A percentile compares a stretch with the other conserved stretches of the same genome.
Conservation (phyloP, 2,888 invertebrate genomes). For the Rhabditoides inermis region DNA sequence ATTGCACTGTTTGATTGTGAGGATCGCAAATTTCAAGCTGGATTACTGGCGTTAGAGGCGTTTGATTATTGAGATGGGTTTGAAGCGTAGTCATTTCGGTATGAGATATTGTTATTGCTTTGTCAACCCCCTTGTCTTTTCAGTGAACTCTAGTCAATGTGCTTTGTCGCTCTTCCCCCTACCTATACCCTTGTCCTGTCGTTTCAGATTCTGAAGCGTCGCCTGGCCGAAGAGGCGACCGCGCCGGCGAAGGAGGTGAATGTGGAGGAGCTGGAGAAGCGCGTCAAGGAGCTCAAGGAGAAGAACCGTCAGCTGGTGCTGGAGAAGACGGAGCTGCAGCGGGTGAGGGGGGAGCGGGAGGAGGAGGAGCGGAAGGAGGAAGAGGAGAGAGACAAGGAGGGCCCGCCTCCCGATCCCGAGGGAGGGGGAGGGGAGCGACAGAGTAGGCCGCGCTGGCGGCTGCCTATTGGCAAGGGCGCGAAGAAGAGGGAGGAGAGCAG, state of each 20-base stretch:
- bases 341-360: too few species aligned
- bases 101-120: too few species aligned
- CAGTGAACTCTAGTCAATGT: too few species aligned
- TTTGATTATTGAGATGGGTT: too few species aligned
- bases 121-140: too few species aligned
- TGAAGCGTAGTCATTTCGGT: too few species aligned
- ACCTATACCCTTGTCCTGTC: too few species aligned
- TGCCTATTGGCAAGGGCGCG: background rate
- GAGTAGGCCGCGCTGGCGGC: conserved; percentile 3
- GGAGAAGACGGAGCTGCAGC: conserved; percentile 54
- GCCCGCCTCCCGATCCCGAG: background rate
- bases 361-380: background rate
- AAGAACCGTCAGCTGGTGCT: conserved; percentile 44
- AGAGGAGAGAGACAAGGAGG: background rate
- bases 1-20: too few species aligned
- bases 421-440: too few species aligned
- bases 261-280: conserved; percentile 52
- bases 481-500: background rate
- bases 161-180: too few species aligned
- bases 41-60: too few species aligned
- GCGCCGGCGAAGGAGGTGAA: conserved; percentile 29
- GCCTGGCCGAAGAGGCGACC: conserved; percentile 33
- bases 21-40: too few species aligned
- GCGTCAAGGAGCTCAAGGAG: conserved; percentile 52
- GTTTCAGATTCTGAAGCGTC: conserved; percentile 40